Base-by-base conservation (phyloP, 2,113 vertebrate genomes). In the Embiotoca jacksoni region DNA sequence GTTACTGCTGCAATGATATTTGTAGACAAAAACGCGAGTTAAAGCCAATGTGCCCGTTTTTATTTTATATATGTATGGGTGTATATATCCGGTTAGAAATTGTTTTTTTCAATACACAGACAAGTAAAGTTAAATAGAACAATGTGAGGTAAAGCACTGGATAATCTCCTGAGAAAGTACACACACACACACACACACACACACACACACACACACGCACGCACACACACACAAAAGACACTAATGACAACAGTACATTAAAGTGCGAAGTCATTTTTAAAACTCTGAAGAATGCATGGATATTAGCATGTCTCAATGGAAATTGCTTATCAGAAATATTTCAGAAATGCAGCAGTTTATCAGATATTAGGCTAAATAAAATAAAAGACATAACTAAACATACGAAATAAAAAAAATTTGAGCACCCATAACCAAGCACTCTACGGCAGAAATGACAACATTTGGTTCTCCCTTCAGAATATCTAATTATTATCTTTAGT, bases 11-110 rank as follows among this genome's bases (percentile, higher is more conserved):
- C 49, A 66, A 46, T 57, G 15, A 1, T 53, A 35, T 50, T 44
- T 39, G 6, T 7, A 47, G 44, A 55, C 0, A 6, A 50, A 69
- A 73, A 30, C 23, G 33, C 7, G 31, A 33, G 3, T n/a, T 13
- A 10, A 54, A 47, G 52, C 2, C 32, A 67, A 35, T 23, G 8
- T 59, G 31, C 3, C 15, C 6, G 2, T 56, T 78, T 83, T 83
- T 64, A 61, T 44, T 56, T 65, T 55, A 78, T 36, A 39, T 59
- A 68, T 55, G 23, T 23, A 23, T 23, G 23, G 23, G 23, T 62
- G 58, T 15, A 58, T 77, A 79, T 52, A 46, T 72, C 78, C 71
- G 37, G 46, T 75, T 75, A 63, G 46, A 80, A 73, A 68, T 61
- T 0, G 13, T 67, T 44, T 65, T 67, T 16, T 75, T 66, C 49